Evolutionary conservation across 2,113 vertebrate species (phyloP), one percentile per base, ranked within the genome.

Genomic region (Semicossyphus pulcher): DNA sequence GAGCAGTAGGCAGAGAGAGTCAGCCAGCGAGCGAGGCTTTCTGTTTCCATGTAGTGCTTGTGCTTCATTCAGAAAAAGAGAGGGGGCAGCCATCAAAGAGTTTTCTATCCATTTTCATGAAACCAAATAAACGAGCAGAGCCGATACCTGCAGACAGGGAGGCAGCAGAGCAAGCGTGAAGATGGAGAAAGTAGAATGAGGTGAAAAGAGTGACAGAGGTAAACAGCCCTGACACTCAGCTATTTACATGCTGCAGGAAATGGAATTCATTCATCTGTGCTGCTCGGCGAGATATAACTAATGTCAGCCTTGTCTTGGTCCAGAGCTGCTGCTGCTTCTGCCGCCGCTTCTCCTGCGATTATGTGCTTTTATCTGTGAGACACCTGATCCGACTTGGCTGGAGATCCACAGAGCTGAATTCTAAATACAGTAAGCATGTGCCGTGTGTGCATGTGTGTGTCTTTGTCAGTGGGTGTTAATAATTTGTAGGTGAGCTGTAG

Each of bases 61-160:
- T 72, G 77, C 82, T 93, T 90, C 92, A 93, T 94, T 95, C 91
- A 94, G 89, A 93, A 93, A 94, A 93, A 91, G 66, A 78, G 80
- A 83, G 82, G 76, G 78, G 78, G 88, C 79, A 59, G 77, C 86
- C 72, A 66, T 83, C 81, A 81, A 70, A 59, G 78, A 77, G 80
- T 69, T 72, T 76, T 80, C 12, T 26, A 10, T 66, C 60, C 61
- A 58, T 87, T 85, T 86, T 88, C 57, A 73, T 68, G 47, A 76
- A 83, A 62, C 14, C 54, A 58, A 66, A 74, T 54, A 62, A 83
- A 44, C 59, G 83, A 69, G 49, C 31, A 9, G 44, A 64, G 75
- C 51, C 56, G 16, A 39, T 42, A 34, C 32, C 44, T 69, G 63
- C 39, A 72, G 67, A 42, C 45, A 31, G 48, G 76, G 75, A 54